Evolutionary conservation across 2,113 vertebrate species (phyloP).

Genomic region (Entomyzon cyanotis): DNA sequence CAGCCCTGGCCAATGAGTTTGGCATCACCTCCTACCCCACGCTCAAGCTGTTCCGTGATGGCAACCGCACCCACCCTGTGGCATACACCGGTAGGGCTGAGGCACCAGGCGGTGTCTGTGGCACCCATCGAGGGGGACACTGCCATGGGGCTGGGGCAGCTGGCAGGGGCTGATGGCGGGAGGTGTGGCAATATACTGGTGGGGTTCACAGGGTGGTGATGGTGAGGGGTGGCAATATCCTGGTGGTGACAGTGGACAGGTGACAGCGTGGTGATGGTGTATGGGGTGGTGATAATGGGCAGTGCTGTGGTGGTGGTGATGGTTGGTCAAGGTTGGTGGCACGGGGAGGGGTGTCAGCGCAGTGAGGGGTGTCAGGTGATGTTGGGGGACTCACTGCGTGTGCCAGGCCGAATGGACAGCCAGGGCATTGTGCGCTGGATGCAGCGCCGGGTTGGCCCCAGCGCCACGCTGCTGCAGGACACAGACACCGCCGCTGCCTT

Average conservation of each 20-base stretch:
- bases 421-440: slow-evolving; percentile 83
- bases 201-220: background rate
- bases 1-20: slow-evolving; percentile 81
- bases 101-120: accelerated
- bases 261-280: background rate
- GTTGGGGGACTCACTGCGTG: accelerated
- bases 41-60: slow-evolving; percentile 82
- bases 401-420: slow-evolving; percentile 19
- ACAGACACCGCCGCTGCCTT: slow-evolving; percentile 41
- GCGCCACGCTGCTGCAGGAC: slow-evolving; percentile 65
- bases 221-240: background rate
- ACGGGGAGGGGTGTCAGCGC: background rate
- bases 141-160: accelerated
- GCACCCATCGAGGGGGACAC: accelerated
- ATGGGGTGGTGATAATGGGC: background rate
- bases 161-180: background rate
- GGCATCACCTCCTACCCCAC: slow-evolving; percentile 78
- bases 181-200: too few species aligned
- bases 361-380: accelerated
- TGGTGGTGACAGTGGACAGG: background rate
- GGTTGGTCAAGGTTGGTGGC: background rate
- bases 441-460: slow-evolving; percentile 72
- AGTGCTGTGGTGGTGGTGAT: background rate
- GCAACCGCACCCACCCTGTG: slow-evolving; percentile 78
- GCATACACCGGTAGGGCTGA: slow-evolving; percentile 72